These are phyloP conservation scores for Etheostoma nigrum DNA, from an alignment of 2,797 vertebrate genomes.

Conservation along the genomic window DNA sequence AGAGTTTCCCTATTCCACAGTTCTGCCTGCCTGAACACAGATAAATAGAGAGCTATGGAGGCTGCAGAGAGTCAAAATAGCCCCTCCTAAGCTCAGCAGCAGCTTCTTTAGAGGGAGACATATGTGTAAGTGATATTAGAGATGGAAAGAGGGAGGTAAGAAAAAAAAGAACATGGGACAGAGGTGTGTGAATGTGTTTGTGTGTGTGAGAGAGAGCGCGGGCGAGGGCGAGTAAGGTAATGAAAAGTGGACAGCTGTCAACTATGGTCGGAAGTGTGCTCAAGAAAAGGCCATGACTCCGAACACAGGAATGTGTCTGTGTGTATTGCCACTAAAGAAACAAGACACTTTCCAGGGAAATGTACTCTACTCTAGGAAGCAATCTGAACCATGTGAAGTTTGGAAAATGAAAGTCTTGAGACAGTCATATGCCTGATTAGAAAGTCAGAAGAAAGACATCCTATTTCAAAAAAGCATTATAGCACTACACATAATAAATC, in stretches of 20 bases:
- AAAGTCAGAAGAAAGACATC: neutral
- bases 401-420: neutral
- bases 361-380: constrained; percentile 15
- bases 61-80: constrained; percentile 50
- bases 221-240: constrained; percentile 50
- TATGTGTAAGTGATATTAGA: constrained; percentile 59
- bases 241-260: constrained; percentile 73
- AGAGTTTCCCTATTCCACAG: constrained; percentile 4
- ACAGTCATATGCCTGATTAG: neutral
- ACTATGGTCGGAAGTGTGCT: constrained; percentile 47
- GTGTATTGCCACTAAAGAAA: constrained; percentile 39
- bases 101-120: constrained; percentile 13
- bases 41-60: constrained; percentile 40
- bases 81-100: constrained; percentile 9
- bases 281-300: constrained; percentile 31
- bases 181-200: constrained; percentile 11
- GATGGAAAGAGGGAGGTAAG: constrained; percentile 21
- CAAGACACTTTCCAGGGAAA: constrained; percentile 45
- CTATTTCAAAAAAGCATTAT: neutral
- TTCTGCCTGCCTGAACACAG: constrained; percentile 17
- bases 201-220: neutral
- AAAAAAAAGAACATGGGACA: constrained; percentile 8
- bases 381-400: constrained; percentile 29
- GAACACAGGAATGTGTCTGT: constrained; percentile 53
- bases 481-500: neutral